A percentile compares a stretch with the other conserved stretches of the same genome.
Conservation (phyloP, 2,888 invertebrate genomes). For the Apamea monoglypha region DNA sequence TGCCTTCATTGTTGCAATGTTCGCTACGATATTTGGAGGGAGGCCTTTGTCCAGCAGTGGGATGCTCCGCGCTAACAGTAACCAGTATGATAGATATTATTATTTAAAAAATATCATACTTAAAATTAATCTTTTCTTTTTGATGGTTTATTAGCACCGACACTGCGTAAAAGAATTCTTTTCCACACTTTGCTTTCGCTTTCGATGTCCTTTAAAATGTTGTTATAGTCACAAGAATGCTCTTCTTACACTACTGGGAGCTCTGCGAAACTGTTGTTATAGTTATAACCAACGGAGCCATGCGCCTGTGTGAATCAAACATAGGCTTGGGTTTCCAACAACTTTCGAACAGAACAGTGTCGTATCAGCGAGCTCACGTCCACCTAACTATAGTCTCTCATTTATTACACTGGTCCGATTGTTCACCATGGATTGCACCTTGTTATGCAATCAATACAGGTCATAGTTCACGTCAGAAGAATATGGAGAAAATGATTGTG, state of each 20-base stretch:
- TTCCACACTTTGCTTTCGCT: not conserved
- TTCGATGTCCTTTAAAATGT: not conserved
- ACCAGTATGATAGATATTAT: not conserved
- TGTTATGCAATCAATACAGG: not conserved
- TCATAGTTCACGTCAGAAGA: not conserved
- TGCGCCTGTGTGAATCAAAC: not conserved
- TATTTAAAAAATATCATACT: not conserved
- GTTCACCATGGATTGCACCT: not conserved
- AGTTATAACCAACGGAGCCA: not conserved
- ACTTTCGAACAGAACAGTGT: not conserved
- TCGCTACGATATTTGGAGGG: not conserved
- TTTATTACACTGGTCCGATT: not conserved
- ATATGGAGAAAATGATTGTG: not conserved
- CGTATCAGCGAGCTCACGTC: constrained; percentile 10
- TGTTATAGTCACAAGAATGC: constrained; percentile 3
- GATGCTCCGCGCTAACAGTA: not conserved
- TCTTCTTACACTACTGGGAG: not conserved
- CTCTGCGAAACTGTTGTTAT: not conserved
- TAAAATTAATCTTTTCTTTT: not conserved
- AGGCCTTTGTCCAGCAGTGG: not conserved
- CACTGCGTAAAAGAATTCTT: constrained; percentile 2
- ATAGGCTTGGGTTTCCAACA: not conserved
- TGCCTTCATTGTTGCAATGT: not conserved
- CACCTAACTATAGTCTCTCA: not conserved
- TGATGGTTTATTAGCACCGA: not conserved